A percentile compares a stretch with the other conserved stretches of the same genome.
These are phyloP conservation scores for Ficedula albicollis DNA, from an alignment of 2,797 vertebrate genomes.

Conservation along the genomic window DNA sequence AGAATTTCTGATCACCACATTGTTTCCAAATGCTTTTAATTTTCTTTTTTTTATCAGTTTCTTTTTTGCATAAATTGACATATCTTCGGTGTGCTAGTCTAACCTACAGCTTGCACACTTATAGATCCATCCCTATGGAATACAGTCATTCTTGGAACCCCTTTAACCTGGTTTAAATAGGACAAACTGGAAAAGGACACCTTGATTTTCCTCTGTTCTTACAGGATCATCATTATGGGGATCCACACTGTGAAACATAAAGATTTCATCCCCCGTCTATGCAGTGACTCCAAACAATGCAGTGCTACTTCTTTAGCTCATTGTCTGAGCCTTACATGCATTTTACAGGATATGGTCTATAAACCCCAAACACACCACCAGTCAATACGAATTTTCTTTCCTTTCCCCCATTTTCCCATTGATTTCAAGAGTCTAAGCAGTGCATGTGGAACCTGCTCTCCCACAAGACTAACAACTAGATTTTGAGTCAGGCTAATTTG, in stretches of 20 bases:
- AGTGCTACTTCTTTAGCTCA: not conserved
- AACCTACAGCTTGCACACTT: not conserved
- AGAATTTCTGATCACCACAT: not conserved
- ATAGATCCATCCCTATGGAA: not conserved
- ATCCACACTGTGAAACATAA: not conserved
- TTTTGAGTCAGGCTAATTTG: not conserved
- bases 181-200: not conserved
- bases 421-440: not conserved
- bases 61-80: not conserved
- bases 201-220: not conserved
- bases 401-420: not conserved
- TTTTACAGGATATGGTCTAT: not conserved
- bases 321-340: not conserved
- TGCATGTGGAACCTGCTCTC: not conserved
- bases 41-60: not conserved
- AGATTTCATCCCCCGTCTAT: not conserved
- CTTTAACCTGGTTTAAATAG: not conserved
- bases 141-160: not conserved
- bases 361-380: not conserved
- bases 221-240: not conserved
- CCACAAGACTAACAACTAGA: not conserved
- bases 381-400: not conserved
- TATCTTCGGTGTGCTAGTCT: not conserved
- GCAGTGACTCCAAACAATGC: not conserved
- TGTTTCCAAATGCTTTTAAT: not conserved